Conservation (phyloP, 2,888 invertebrate genomes). For the Erynnis tages region DNA sequence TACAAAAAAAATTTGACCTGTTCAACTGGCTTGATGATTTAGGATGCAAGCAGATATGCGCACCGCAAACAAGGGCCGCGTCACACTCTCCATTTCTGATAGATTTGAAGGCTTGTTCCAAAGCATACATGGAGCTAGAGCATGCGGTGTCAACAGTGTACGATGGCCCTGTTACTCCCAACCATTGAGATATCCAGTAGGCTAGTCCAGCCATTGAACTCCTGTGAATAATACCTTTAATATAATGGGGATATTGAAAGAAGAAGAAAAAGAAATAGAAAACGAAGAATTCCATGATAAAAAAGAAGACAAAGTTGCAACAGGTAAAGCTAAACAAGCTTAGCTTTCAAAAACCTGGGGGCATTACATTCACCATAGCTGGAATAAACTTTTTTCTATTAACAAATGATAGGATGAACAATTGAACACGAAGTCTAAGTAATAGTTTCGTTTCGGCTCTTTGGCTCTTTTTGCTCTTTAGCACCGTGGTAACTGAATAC, state of each 20-base stretch:
- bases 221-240: slow-evolving; percentile 3
- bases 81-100: slow-evolving; percentile 32
- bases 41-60: slow-evolving; percentile 75
- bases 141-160: slow-evolving; percentile 33
- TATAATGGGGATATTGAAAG: neutral
- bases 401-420: too few species aligned
- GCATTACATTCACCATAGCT: too few species aligned
- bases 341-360: too few species aligned
- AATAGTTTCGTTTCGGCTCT: too few species aligned
- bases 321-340: too few species aligned
- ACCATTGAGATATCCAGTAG: slow-evolving; percentile 48
- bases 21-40: neutral
- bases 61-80: slow-evolving; percentile 78
- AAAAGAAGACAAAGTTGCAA: too few species aligned
- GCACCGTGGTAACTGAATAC: too few species aligned
- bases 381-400: too few species aligned
- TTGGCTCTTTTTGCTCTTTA: too few species aligned
- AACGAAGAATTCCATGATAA: too few species aligned
- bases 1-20: neutral
- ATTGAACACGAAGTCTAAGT: too few species aligned
- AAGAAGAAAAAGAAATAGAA: too few species aligned
- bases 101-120: slow-evolving; percentile 32
- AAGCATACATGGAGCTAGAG: slow-evolving; percentile 30
- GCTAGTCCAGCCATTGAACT: slow-evolving; percentile 8
- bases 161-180: slow-evolving; percentile 42